Base-by-base conservation (phyloP, 92 coral and sea anemone species). In the Plumapathes pennacea region DNA sequence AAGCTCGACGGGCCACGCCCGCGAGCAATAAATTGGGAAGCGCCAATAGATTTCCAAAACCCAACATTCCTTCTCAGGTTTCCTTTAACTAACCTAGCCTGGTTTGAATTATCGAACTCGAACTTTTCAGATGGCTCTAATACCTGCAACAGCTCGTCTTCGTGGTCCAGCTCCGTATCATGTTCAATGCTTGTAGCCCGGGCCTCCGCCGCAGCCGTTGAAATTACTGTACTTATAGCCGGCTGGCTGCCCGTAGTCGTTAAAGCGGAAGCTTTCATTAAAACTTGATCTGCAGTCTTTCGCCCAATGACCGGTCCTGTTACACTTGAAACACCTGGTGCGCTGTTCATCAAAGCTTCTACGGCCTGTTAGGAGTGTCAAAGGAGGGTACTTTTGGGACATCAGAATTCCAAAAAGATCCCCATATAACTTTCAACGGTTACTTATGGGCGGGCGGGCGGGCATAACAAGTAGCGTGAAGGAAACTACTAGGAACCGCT, bases 11-110 rank as follows among this genome's bases (percentile, higher is more conserved):
- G n/a, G n/a, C n/a, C n/a, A n/a, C n/a, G n/a, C n/a, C n/a, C n/a
- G n/a, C n/a, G n/a, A n/a, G n/a, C n/a, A 33, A 78, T 78, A 40
- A 69, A 77, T 15, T 69, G 10, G 10, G 76, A 52, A 13, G 85
- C 73, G 17, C 74, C 85, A 6, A 62, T 53, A 61, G 70, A 50
- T 70, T 51, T 63, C 80, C 67, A 61, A 28, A 71, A 71, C 9
- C 19, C 54, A 42, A 77, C 19, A 33, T 50, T 39, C 14, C 13
- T 24, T 47, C 39, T 77, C 60, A 77, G 49, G 41, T 56, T 68
- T 15, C 79, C 79, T 60, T 71, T 77, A n/a, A 70, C 85, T 22
- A 28, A 21, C 51, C 54, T 25, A 21, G 60, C 46, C 4, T 18
- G 61, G n/a, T n/a, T n/a, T 25, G 60, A 67, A 28, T 68, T 70